Conservation (phyloP, 2,113 vertebrate genomes). For the Phalacrocorax aristotelis region DNA sequence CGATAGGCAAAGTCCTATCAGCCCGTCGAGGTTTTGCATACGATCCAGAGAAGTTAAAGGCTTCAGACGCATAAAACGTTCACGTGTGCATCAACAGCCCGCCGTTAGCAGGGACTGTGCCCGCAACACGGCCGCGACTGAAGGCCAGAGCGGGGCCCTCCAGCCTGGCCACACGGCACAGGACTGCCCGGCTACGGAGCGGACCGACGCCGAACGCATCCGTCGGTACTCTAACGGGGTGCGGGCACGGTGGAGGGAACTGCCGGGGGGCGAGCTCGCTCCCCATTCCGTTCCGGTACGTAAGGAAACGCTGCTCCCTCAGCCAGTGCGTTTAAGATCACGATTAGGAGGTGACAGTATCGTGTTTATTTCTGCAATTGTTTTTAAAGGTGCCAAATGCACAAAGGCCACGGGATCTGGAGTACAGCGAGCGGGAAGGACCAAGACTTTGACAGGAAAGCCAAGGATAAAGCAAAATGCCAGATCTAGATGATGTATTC, state of each 20-base stretch:
- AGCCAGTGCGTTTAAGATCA: background rate
- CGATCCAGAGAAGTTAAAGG: no score
- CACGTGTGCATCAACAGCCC: background rate
- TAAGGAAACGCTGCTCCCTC: background rate
- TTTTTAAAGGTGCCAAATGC: background rate
- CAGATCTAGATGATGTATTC: background rate
- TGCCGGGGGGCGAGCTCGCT: background rate
- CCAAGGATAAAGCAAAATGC: background rate
- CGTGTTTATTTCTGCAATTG: background rate
- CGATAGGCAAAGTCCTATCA: background rate
- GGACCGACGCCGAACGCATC: background rate
- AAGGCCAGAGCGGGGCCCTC: background rate
- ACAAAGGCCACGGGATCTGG: accelerated
- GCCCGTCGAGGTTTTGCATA: background rate
- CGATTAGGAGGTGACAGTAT: background rate
- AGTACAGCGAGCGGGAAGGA: background rate
- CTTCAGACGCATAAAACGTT: background rate
- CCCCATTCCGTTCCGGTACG: background rate
- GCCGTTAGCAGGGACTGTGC: background rate
- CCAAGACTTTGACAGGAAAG: background rate
- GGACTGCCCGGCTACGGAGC: background rate
- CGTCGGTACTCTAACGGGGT: accelerated
- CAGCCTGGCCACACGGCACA: background rate
- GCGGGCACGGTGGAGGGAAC: background rate
- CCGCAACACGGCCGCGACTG: background rate